Conservation (phyloP, 1,140 invertebrate species). For the Meloidogyne chitwoodi region DNA sequence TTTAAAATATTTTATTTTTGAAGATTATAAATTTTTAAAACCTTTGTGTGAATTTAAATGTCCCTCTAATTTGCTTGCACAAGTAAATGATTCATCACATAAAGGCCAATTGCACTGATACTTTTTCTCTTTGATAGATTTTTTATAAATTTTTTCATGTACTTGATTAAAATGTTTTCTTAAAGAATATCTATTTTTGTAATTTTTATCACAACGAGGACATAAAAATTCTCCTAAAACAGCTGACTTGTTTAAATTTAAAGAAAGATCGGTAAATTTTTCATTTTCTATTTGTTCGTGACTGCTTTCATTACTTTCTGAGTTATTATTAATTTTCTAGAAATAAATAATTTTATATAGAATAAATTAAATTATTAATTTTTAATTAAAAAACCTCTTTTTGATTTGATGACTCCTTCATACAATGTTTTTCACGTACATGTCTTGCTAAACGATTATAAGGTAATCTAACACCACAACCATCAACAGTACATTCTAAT, state of each 20-base stretch:
- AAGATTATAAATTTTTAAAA: constrained; percentile 18
- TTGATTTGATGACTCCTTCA: background rate
- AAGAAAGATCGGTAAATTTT: background rate
- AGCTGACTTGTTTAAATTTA: background rate
- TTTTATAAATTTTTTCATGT: constrained; percentile 32
- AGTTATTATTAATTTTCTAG: background rate
- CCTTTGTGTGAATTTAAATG: constrained; percentile 45
- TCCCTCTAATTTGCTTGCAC: constrained; percentile 34
- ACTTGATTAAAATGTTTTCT: constrained; percentile 26
- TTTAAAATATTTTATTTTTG: constrained; percentile 1
- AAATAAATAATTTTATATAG: too few relatives aligned
- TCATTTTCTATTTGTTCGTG: too few relatives aligned
- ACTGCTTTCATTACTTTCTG: background rate
- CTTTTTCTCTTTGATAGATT: constrained; percentile 21
- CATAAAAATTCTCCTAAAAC: constrained; percentile 18
- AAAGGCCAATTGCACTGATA: constrained; percentile 21
- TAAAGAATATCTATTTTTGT: constrained; percentile 1
- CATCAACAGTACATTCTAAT: constrained; percentile 21
- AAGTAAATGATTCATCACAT: constrained; percentile 38
- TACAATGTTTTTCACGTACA: constrained; percentile 21
- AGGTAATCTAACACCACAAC: constrained; percentile 15
- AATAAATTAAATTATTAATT: background rate
- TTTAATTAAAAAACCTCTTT: background rate
- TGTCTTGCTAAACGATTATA: constrained; percentile 14
- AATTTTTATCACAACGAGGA: constrained; percentile 21